Conservation (phyloP, 2,113 vertebrate genomes). For the Prionailurus viverrinus region DNA sequence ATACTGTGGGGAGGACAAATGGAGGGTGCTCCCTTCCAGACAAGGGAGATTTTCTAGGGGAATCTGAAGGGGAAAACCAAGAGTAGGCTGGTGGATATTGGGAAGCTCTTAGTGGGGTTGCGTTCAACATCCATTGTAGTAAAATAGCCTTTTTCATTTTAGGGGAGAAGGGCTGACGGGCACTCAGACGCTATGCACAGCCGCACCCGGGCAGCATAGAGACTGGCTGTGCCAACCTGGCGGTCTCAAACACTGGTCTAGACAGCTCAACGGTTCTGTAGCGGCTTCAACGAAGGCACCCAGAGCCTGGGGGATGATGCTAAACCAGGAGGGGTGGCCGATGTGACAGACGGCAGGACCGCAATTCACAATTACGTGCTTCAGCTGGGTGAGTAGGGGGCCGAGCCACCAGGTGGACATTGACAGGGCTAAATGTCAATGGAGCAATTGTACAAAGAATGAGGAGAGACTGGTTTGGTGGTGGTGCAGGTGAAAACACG, state of each 20-base stretch:
- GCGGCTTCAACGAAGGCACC: background rate
- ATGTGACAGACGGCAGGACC: background rate
- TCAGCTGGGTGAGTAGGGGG: background rate
- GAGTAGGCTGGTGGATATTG: background rate
- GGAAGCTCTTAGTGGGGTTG: background rate
- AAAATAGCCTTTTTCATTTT: background rate
- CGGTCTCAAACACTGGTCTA: background rate
- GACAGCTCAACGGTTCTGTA: background rate
- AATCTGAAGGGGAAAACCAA: background rate
- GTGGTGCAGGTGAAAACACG: background rate
- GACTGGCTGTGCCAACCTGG: background rate
- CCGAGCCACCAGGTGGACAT: background rate
- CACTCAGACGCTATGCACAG: background rate
- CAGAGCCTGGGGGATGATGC: background rate
- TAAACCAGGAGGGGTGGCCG: background rate
- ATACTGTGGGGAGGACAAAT: background rate
- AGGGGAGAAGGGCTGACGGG: background rate
- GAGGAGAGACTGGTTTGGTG: background rate
- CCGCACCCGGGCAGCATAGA: fast-evolving
- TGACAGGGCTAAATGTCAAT: background rate
- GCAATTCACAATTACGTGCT: background rate
- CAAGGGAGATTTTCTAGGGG: background rate
- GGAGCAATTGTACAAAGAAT: background rate
- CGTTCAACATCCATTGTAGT: background rate
- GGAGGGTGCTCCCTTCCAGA: background rate